Evolutionary conservation across 2,888 invertebrate species (phyloP).

Genomic region (Agelastica alni): DNA sequence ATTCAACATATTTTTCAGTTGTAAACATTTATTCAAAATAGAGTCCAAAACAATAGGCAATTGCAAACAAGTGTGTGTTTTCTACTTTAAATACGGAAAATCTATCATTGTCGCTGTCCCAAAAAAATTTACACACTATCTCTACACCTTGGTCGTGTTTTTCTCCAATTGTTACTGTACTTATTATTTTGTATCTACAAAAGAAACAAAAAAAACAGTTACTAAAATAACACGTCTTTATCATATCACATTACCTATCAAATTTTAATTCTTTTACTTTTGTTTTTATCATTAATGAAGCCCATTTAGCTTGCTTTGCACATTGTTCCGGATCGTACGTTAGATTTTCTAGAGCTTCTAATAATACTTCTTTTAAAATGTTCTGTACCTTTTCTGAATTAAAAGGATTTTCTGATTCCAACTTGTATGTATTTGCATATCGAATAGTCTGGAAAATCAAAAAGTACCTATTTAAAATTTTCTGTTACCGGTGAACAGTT

Average conservation of each 20-base stretch:
- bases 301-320: conserved; percentile 61
- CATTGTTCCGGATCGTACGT: conserved; percentile 65
- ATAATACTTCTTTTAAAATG: conserved; percentile 64
- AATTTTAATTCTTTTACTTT: conserved; percentile 68
- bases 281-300: conserved; percentile 64
- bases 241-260: conserved; percentile 62
- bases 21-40: conserved; percentile 72
- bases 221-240: too few relatives aligned
- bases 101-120: conserved; percentile 69
- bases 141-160: conserved; percentile 68
- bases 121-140: conserved; percentile 66
- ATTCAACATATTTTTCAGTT: too few relatives aligned
- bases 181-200: conserved; percentile 69
- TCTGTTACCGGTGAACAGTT: too few relatives aligned
- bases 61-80: conserved; percentile 66
- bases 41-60: conserved; percentile 68
- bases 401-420: conserved; percentile 67
- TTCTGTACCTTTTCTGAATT: conserved; percentile 64
- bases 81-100: conserved; percentile 66
- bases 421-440: conserved; percentile 68
- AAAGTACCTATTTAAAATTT: too few relatives aligned
- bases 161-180: conserved; percentile 68
- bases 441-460: conserved; percentile 51
- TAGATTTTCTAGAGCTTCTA: conserved; percentile 62
- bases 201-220: too few relatives aligned